phyloP scores from a whole-genome alignment of 2,888 invertebrate genomes.

The Idaea dimidiata region DNA sequence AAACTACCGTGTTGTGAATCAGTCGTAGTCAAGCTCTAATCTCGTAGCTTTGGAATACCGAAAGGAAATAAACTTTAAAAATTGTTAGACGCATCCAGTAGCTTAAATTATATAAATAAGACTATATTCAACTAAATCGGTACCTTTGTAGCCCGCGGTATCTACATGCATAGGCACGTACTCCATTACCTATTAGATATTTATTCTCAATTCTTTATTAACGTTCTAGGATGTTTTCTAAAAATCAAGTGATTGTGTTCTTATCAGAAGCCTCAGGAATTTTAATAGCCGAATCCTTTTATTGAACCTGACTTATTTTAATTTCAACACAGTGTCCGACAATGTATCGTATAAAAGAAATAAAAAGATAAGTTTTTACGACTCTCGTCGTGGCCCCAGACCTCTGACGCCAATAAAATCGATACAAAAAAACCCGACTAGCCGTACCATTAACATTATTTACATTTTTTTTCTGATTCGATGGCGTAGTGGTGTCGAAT shows the following conservation, averaged over 20 bases:
- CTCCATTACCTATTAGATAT: no score
- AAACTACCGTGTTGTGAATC: no score
- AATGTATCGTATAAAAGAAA: conserved; percentile 53
- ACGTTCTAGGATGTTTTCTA: no score
- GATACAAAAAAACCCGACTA: conserved; percentile 57
- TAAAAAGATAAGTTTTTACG: conserved; percentile 55
- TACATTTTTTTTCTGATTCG: conserved; percentile 62
- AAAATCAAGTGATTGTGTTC: background rate
- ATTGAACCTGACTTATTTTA: conserved; percentile 48
- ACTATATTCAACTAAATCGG: no score
- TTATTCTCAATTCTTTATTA: no score
- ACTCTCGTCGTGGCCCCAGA: conserved; percentile 48
- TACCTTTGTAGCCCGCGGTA: no score
- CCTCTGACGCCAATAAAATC: conserved; percentile 59
- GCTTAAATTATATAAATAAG: no score
- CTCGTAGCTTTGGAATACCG: no score
- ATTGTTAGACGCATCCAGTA: no score
- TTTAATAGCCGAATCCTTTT: conserved; percentile 49
- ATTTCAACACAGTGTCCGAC: conserved; percentile 57
- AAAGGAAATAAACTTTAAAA: no score
- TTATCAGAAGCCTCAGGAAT: conserved; percentile 11
- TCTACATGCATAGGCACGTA: no score
- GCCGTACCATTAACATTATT: conserved; percentile 63
- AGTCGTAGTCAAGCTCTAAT: no score
- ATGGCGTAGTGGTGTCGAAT: conserved; percentile 66